phyloP scores from a whole-genome alignment of 2,113 vertebrate genomes.

The Cynocephalus volans region DNA sequence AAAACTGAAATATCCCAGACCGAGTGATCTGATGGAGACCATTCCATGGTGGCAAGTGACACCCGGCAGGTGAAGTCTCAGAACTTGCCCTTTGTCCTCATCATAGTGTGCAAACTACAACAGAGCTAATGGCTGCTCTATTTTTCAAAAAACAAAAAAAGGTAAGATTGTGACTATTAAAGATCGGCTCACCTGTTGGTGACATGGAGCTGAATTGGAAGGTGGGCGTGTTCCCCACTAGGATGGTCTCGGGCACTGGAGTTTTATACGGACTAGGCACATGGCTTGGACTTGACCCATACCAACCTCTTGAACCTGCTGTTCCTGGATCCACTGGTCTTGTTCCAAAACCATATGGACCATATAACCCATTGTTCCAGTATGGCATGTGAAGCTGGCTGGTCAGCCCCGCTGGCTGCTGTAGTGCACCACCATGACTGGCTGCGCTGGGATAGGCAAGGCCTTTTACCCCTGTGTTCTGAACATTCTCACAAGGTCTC shows the following conservation, averaged over 20 bases:
- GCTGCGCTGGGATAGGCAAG: background rate
- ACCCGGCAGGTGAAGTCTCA: background rate
- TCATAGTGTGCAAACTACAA: background rate
- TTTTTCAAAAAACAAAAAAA: constrained; percentile 54
- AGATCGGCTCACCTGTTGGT: constrained; percentile 77
- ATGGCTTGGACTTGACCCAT: background rate
- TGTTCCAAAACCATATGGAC: background rate
- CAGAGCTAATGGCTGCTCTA: background rate
- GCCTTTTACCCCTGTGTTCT: constrained; percentile 64
- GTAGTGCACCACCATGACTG: background rate
- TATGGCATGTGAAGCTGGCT: background rate
- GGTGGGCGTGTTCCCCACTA: background rate
- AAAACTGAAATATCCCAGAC: background rate
- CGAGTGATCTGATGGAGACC: background rate
- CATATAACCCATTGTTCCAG: background rate
- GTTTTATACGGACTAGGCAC: constrained; percentile 71
- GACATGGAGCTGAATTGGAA: constrained; percentile 55
- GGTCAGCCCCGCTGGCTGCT: background rate
- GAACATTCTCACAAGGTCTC: constrained; percentile 71
- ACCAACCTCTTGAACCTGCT: constrained; percentile 27
- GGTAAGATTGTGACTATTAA: background rate
- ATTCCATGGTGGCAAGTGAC: background rate
- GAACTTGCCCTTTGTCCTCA: background rate
- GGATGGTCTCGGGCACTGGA: constrained; percentile 86
- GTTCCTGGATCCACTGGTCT: background rate